Percentiles rank a stretch among this genome's conserved stretches.
Conservation (phyloP, 2,888 invertebrate genomes). For the Bugula neritina region DNA sequence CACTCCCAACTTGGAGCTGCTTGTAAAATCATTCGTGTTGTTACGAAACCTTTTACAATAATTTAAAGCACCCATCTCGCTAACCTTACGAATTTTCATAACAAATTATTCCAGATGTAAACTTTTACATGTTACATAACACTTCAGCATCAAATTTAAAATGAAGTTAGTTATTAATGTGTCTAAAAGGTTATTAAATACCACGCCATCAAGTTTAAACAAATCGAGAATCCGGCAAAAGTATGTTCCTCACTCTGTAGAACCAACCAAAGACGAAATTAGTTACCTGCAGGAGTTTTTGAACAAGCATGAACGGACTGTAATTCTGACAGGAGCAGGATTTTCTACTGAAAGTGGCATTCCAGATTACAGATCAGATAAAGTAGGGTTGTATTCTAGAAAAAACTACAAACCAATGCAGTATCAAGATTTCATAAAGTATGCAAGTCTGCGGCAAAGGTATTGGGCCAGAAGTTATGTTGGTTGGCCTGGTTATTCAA, state of each 20-base stretch:
- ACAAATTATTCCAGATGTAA: too few species aligned
- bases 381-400: conserved; percentile 82
- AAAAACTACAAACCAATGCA: conserved; percentile 77
- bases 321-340: conserved; percentile 85
- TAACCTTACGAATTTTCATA: too few species aligned
- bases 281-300: conserved; percentile 61
- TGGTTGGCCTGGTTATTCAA: conserved; percentile 79
- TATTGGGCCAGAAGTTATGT: conserved; percentile 95
- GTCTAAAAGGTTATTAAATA: background rate
- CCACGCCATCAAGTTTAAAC: background rate
- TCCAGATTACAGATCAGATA: conserved; percentile 80
- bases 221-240: background rate
- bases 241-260: conserved; percentile 68
- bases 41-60: too few species aligned
- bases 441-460: conserved; percentile 62
- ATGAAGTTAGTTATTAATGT: background rate
- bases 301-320: conserved; percentile 45
- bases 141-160: too few species aligned
- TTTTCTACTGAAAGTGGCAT: conserved; percentile 77
- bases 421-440: conserved; percentile 70
- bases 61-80: too few species aligned
- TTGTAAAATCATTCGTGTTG: too few species aligned
- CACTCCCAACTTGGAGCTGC: too few species aligned
- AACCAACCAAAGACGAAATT: conserved; percentile 56
- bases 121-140: too few species aligned